Percentiles rank a stretch among this genome's conserved stretches.
Evolutionary conservation across 1,140 invertebrate genomes (phyloP).

Genomic region (Dendrolimus punctatus): DNA sequence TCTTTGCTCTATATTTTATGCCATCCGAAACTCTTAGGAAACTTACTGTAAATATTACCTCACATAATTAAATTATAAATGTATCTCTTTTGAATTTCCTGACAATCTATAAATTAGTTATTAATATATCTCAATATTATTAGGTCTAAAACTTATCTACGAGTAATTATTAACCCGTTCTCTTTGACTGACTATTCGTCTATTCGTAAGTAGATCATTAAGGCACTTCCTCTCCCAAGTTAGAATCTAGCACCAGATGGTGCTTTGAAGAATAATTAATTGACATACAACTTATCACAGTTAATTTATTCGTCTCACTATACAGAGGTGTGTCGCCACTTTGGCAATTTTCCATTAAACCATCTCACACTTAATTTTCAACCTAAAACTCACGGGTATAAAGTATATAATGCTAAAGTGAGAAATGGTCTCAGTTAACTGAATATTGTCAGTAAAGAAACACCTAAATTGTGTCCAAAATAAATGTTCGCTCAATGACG

Average conservation of each 20-base stretch:
- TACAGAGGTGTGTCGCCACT: constrained; percentile 56
- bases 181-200: no score
- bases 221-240: constrained; percentile 41
- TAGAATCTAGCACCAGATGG: constrained; percentile 54
- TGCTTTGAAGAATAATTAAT: constrained; percentile 72
- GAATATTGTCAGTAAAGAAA: constrained; percentile 23
- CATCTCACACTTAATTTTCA: constrained; percentile 12
- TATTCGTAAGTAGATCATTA: constrained; percentile 30
- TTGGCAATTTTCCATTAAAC: constrained; percentile 56
- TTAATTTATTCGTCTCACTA: constrained; percentile 69
- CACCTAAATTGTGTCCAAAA: constrained; percentile 63
- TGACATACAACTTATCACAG: constrained; percentile 70
- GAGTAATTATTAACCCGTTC: no score
- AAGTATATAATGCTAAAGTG: constrained; percentile 9
- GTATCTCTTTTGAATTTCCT: no score
- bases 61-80: no score
- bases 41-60: no score
- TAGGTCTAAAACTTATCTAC: no score
- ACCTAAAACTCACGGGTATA: constrained; percentile 14
- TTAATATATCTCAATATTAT: no score
- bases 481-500: constrained; percentile 56
- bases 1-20: no score
- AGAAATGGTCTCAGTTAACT: no score
- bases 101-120: no score
- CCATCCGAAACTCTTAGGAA: no score